These are phyloP conservation scores for Percopsis transmontana DNA, from an alignment of 2,113 vertebrate species.

Conservation along the genomic window DNA sequence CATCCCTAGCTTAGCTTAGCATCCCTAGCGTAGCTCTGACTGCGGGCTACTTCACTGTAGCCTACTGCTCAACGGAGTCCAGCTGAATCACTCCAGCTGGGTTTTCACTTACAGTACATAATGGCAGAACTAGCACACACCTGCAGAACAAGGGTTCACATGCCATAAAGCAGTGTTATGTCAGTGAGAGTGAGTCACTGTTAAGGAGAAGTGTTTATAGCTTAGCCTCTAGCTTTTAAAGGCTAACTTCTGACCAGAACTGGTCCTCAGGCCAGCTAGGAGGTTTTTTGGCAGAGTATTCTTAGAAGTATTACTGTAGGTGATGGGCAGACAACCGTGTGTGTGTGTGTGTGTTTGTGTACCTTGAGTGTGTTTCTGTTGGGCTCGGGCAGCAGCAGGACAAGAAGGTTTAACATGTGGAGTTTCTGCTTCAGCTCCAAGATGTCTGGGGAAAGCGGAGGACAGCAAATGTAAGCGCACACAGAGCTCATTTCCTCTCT, in stretches of 20 bases:
- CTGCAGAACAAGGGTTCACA: conserved; percentile 5
- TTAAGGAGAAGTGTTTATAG: not conserved
- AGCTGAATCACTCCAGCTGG: conserved; percentile 41
- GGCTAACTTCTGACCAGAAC: too few species aligned
- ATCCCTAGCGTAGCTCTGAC: too few species aligned
- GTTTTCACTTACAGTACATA: conserved; percentile 28
- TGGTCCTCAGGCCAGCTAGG: too few species aligned
- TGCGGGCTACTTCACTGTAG: conserved; percentile 31
- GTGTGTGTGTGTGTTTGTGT: conserved; percentile 15
- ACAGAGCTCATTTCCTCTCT: conserved; percentile 64
- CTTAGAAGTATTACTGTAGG: too few species aligned
- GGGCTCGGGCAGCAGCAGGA: conserved; percentile 87
- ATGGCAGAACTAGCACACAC: not conserved
- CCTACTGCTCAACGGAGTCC: conserved; percentile 48
- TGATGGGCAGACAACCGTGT: not conserved
- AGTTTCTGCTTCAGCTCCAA: conserved; percentile 86
- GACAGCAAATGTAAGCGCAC: not conserved
- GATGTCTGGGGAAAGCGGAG: conserved; percentile 75
- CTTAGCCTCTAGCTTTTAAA: not conserved
- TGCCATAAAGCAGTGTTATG: conserved; percentile 34
- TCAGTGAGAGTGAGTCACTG: conserved; percentile 3
- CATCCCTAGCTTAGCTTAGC: not conserved
- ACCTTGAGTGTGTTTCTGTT: conserved; percentile 92
- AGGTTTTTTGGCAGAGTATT: too few species aligned
- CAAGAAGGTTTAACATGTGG: conserved; percentile 87